Base-by-base conservation (phyloP, 1,140 invertebrate genomes). In the Drosophila trapezifrons region DNA sequence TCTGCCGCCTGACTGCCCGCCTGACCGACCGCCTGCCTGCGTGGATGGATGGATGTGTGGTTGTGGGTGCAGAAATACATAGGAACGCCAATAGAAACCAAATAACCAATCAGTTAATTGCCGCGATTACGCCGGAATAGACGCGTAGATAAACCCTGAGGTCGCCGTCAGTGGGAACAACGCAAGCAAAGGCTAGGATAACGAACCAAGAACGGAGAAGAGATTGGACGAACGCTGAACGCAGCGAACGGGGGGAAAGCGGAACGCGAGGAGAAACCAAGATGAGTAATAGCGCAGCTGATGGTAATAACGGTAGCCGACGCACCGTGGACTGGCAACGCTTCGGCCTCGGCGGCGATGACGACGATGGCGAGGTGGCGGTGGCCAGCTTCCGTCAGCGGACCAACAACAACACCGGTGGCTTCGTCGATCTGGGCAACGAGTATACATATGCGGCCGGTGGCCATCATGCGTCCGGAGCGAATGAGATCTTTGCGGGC, bases 401-500 rank as follows among this genome's bases (percentile, higher is more conserved):
- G 57, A 89, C 92, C 64, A 89, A 89, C 29, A 92, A 93, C 37
- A 93, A 94, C 70, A 95, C 94, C 10, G 95, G 94, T 67, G 94
- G 94, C 22, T 96, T 96, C 81, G 95, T 95, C 22, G 95, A 95
- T 89, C 92, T 95, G 42, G 95, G 94, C n/a, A 95, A 94, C 92
- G 95, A 95, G 90, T 95, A 95, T 93, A 95, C 95, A 78, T 94
- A 96, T 92, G 95, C 94, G 56, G 94, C 94, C 45, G 95, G 96
- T 84, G 96, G 96, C 35, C 96, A 97, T 91, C 96, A 96, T 92
- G 95, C 95, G n/a, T 95, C 96, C 43, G 95, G 96, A 64, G 95
- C 95, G 22, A 97, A 97, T 93, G 97, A 98, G 92, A 94, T 98
- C 38, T 98, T 97, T 92, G 96, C 96, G 20, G 96, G 97, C 91